Conservation (phyloP, 1,140 invertebrate species). For the Hydropsyche tenuis region DNA sequence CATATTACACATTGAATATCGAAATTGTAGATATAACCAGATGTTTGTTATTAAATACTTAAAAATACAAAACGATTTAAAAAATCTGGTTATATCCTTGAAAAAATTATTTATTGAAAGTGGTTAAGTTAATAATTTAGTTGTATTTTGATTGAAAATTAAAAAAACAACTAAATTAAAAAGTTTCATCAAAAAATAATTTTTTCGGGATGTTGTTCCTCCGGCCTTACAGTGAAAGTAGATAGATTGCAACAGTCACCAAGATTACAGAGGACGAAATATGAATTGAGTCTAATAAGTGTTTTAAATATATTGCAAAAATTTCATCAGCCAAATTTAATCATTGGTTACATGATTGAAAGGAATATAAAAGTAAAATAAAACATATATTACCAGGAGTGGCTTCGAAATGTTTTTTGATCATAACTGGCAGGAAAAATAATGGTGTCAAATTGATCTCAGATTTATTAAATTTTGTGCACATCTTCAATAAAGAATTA, state of each 20-base stretch:
- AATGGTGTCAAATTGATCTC: conserved; percentile 16
- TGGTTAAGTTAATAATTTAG: not conserved
- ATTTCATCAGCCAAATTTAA: conserved; percentile 57
- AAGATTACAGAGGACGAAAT: conserved; percentile 59
- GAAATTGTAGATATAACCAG: conserved; percentile 24
- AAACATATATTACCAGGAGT: conserved; percentile 35
- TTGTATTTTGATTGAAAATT: conserved; percentile 1
- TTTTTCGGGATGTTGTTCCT: conserved; percentile 52
- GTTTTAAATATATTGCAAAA: conserved; percentile 46
- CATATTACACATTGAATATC: conserved; percentile 52
- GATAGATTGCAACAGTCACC: conserved; percentile 53
- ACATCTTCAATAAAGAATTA: conserved; percentile 18
- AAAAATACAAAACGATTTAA: not conserved
- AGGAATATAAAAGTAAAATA: conserved; percentile 15
- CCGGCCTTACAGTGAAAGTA: conserved; percentile 56
- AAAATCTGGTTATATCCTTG: not conserved
- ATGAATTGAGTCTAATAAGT: conserved; percentile 54
- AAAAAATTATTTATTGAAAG: conserved; percentile 5
- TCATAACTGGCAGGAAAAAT: conserved; percentile 32
- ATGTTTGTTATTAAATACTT: conserved; percentile 3
- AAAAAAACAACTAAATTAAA: not conserved
- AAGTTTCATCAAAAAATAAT: conserved; percentile 4
- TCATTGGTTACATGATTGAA: conserved; percentile 53
- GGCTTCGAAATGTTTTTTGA: conserved; percentile 39
- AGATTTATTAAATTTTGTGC: not conserved